Conservation (phyloP, 2,888 invertebrate species). For the Phanerotoma sp. region DNA sequence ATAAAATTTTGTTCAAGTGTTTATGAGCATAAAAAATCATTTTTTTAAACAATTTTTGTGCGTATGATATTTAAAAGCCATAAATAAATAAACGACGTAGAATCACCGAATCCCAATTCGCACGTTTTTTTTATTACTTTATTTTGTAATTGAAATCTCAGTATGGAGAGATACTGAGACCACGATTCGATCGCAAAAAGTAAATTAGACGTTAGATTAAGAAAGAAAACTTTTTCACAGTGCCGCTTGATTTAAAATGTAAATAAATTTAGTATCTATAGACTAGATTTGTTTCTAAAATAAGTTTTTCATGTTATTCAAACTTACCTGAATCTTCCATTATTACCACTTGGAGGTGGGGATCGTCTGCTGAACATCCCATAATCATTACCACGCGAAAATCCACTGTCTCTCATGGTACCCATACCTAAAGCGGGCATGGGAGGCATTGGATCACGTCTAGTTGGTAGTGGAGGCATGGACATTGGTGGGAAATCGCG, state of each 20-base stretch:
- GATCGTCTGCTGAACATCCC: constrained; percentile 82
- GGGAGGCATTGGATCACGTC: constrained; percentile 76
- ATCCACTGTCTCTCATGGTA: constrained; percentile 67
- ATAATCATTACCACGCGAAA: constrained; percentile 67
- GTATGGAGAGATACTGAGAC: not conserved
- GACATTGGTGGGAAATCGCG: constrained; percentile 64
- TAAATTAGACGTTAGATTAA: not conserved
- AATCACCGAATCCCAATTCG: constrained; percentile 52
- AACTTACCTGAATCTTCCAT: constrained; percentile 56
- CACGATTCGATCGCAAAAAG: not conserved
- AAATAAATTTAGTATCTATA: constrained; percentile 1
- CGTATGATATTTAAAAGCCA: no score
- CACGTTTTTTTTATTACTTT: constrained; percentile 46
- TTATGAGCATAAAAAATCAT: no score
- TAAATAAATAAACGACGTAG: constrained; percentile 36
- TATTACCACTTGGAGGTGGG: constrained; percentile 63
- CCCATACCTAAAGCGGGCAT: constrained; percentile 73
- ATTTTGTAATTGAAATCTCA: not conserved
- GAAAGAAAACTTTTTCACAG: constrained; percentile 19
- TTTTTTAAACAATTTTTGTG: no score
- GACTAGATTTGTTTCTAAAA: not conserved
- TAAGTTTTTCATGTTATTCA: not conserved
- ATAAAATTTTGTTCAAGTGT: no score
- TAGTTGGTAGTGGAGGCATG: constrained; percentile 70
- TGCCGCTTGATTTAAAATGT: constrained; percentile 19